Conservation (phyloP, 2,797 vertebrate species). For the Gobio occitaniae region DNA sequence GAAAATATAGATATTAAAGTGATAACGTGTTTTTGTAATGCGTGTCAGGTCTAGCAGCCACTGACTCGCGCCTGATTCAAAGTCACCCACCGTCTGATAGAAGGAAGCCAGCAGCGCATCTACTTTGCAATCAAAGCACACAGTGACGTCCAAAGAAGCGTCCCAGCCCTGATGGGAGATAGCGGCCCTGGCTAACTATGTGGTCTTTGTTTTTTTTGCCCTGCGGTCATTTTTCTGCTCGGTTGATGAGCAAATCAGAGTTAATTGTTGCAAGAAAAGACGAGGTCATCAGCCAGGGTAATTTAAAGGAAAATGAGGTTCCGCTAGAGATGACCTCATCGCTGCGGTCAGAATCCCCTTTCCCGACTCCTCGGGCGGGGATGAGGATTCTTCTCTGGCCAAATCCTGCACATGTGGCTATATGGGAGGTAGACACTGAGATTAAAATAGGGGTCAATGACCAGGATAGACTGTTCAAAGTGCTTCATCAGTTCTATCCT, state of each 20-base stretch:
- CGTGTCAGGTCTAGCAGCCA: conserved; percentile 22
- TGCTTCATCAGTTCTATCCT: conserved; percentile 50
- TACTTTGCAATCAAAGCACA: conserved; percentile 72
- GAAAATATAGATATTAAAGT: conserved; percentile 28
- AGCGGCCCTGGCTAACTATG: conserved; percentile 62
- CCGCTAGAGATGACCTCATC: conserved; percentile 78
- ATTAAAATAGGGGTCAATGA: conserved; percentile 57
- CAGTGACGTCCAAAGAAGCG: conserved; percentile 70
- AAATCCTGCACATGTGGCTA: conserved; percentile 72
- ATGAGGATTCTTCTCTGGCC: conserved; percentile 78
- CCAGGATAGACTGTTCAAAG: conserved; percentile 51
- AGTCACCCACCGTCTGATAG: conserved; percentile 58
- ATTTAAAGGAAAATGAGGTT: conserved; percentile 83
- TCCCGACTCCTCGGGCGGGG: conserved; percentile 71
- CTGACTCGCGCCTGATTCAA: conserved; percentile 51
- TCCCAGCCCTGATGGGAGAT: conserved; percentile 68
- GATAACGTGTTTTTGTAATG: conserved; percentile 35
- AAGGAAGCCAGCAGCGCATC: conserved; percentile 55
- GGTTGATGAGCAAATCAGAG: conserved; percentile 81
- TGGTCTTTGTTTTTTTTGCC: conserved; percentile 67
- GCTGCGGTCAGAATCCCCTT: conserved; percentile 70
- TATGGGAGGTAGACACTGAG: conserved; percentile 60
- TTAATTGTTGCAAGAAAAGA: conserved; percentile 84
- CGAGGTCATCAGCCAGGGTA: conserved; percentile 79
- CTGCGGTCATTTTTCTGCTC: conserved; percentile 64